Percentiles rank a stretch among this genome's conserved stretches.
Evolutionary conservation across 92 coral and sea anemone species (phyloP).

Genomic region (Porites lobata): DNA sequence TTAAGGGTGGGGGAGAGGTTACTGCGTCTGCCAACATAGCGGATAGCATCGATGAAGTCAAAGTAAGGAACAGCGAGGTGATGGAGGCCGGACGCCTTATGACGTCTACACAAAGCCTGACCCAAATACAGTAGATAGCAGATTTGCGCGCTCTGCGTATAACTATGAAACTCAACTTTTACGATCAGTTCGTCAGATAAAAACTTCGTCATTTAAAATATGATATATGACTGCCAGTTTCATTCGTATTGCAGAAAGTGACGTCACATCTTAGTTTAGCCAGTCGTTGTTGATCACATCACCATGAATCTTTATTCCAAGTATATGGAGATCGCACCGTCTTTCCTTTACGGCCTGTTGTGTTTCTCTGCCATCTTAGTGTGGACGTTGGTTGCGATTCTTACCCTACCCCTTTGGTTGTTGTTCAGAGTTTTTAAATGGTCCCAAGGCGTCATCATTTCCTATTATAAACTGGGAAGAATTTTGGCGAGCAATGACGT

Average conservation of each 20-base stretch:
- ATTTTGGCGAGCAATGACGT: slow-evolving; percentile 87
- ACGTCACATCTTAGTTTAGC: not conserved
- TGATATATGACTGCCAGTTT: not conserved
- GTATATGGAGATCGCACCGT: slow-evolving; percentile 59
- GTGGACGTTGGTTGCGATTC: slow-evolving; percentile 74
- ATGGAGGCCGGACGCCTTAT: too few relatives aligned
- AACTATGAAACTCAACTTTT: too few relatives aligned
- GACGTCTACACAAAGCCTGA: too few relatives aligned
- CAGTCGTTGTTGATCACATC: not conserved
- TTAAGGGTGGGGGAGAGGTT: too few relatives aligned
- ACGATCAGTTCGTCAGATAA: too few relatives aligned
- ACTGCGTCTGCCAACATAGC: too few relatives aligned
- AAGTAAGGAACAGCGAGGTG: too few relatives aligned
- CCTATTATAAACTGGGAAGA: slow-evolving; percentile 82
- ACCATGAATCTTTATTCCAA: slow-evolving; percentile 46
- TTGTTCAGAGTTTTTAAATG: slow-evolving; percentile 82
- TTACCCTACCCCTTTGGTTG: slow-evolving; percentile 89
- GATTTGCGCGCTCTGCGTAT: too few relatives aligned
- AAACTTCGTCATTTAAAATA: too few relatives aligned
- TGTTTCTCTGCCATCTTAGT: slow-evolving; percentile 85
- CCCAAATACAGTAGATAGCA: too few relatives aligned
- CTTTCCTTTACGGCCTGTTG: slow-evolving; percentile 80
- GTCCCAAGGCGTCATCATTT: slow-evolving; percentile 77
- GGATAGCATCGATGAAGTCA: too few relatives aligned
- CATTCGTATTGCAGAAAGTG: slow-evolving; percentile 1